Conservation (phyloP, 1,140 invertebrate species). For the Temnothorax curvispinosus region DNA sequence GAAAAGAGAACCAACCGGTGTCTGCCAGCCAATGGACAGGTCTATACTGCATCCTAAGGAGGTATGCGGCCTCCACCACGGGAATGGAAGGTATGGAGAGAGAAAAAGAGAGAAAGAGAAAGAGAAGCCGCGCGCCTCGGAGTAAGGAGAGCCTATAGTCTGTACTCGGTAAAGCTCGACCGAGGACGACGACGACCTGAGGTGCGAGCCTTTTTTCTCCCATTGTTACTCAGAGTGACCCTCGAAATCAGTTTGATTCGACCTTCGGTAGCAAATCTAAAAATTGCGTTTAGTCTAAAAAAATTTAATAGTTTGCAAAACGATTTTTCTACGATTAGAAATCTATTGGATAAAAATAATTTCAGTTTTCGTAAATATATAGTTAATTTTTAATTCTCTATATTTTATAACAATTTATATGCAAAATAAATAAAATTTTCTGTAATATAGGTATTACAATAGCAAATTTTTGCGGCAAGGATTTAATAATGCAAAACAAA, state of each 20-base stretch:
- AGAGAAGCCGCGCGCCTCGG: slow-evolving; percentile 63
- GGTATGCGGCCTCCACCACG: slow-evolving; percentile 80
- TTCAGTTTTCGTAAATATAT: background rate
- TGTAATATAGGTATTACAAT: background rate
- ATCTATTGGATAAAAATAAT: background rate
- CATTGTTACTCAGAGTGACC: slow-evolving; percentile 49
- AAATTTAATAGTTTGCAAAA: background rate
- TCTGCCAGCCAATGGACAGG: slow-evolving; percentile 80
- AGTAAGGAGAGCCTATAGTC: slow-evolving; percentile 75
- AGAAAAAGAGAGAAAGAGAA: slow-evolving; percentile 70
- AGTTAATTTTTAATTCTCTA: slow-evolving; percentile 14
- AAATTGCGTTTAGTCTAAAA: background rate
- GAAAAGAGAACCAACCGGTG: slow-evolving; percentile 80
- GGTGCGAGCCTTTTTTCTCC: slow-evolving; percentile 64
- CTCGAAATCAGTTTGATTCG: slow-evolving; percentile 7
- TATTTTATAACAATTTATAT: background rate
- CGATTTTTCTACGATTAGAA: background rate
- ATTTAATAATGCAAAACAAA: slow-evolving; percentile 15
- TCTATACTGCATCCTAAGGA: slow-evolving; percentile 83
- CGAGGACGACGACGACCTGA: slow-evolving; percentile 65
- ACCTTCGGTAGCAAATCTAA: background rate
- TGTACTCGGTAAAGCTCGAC: slow-evolving; percentile 67
- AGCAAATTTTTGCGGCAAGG: background rate
- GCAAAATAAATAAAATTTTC: background rate
- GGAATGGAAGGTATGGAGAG: slow-evolving; percentile 80